Conservation (phyloP, 2,113 vertebrate genomes). For the Glaucidium brasilianum region DNA sequence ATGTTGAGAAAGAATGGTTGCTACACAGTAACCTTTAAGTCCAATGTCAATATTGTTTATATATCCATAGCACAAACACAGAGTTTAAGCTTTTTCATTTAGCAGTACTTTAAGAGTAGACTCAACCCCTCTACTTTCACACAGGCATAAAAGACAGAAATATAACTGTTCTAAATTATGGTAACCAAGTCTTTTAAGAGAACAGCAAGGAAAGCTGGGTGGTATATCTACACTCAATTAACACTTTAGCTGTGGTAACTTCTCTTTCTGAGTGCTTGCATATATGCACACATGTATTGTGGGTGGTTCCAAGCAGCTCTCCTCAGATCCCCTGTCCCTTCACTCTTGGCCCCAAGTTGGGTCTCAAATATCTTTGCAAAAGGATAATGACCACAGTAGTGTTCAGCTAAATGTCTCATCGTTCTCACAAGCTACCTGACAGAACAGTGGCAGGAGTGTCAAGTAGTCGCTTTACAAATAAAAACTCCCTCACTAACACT, state of each 20-base stretch:
- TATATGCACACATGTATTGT: fast-evolving
- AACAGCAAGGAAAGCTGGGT: not conserved
- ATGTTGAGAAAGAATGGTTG: not conserved
- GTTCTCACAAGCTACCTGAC: not conserved
- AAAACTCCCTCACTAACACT: not conserved
- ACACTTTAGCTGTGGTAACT: not conserved
- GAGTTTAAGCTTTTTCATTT: not conserved
- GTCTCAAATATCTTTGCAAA: not conserved
- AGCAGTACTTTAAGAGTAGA: not conserved
- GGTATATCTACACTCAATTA: not conserved
- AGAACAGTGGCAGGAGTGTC: not conserved
- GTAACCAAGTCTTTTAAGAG: not conserved
- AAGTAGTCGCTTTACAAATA: not conserved
- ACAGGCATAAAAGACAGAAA: not conserved
- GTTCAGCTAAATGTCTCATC: not conserved
- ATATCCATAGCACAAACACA: not conserved
- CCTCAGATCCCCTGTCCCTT: not conserved
- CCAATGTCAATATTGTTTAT: not conserved
- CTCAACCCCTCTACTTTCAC: not conserved
- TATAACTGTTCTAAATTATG: not conserved
- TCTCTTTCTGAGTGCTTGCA: not conserved
- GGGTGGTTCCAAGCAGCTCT: not conserved
- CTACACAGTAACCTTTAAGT: not conserved
- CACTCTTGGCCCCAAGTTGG: not conserved
- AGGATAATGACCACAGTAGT: not conserved